Conservation (phyloP, 2,888 invertebrate species). For the Harpagoxenus sublaevis region DNA sequence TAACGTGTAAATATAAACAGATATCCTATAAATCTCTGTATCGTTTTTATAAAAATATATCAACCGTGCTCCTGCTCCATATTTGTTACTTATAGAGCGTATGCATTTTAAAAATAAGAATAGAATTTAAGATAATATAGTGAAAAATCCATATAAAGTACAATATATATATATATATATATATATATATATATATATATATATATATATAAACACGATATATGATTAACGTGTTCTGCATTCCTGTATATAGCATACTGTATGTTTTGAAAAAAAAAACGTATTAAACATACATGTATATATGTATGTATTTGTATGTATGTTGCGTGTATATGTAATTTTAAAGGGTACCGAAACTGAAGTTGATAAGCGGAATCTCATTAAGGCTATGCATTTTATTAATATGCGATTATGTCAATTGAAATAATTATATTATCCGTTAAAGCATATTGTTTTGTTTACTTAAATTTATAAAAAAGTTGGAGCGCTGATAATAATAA, state of each 20-base stretch:
- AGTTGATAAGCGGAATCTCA: background rate
- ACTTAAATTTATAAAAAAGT: background rate
- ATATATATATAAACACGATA: background rate
- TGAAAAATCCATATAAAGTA: background rate
- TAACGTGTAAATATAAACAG: constrained; percentile 28
- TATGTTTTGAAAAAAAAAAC: constrained; percentile 5
- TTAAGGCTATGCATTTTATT: background rate
- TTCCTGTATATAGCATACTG: constrained; percentile 38
- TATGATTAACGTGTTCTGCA: constrained; percentile 16
- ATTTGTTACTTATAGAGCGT: background rate
- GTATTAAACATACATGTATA: constrained; percentile 7
- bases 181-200: background rate
- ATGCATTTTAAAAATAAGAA: constrained; percentile 1
- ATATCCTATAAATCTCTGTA: constrained; percentile 25
- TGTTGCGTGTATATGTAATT: constrained; percentile 3
- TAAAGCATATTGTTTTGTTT: background rate
- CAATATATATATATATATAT: background rate
- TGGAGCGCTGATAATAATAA: constrained; percentile 11
- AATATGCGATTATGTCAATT: background rate
- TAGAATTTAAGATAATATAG: constrained; percentile 7
- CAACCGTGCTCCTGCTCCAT: background rate
- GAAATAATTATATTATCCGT: background rate
- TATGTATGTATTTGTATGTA: constrained; percentile 18
- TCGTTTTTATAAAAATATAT: constrained; percentile 19
- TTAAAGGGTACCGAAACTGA: background rate